Percentiles rank a stretch among this genome's conserved stretches.
Evolutionary conservation across 2,888 invertebrate species (phyloP).

Genomic region (Venusia cambrica): DNA sequence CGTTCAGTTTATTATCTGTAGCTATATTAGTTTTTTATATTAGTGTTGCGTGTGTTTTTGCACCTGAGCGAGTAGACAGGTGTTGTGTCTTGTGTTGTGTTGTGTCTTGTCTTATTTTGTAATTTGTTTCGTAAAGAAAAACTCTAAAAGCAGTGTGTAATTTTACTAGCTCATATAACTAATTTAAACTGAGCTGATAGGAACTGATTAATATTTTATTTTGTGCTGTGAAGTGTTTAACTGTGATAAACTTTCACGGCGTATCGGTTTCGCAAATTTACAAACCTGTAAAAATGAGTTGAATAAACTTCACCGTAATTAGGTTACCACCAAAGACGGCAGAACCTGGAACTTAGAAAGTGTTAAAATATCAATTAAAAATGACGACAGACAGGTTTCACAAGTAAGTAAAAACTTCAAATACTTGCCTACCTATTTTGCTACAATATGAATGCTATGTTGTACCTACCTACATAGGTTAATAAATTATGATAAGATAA

Average conservation of each 20-base stretch:
- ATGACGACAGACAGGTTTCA: constrained; percentile 84
- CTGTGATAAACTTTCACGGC: constrained; percentile 68
- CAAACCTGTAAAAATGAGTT: constrained; percentile 67
- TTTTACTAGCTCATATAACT: not conserved
- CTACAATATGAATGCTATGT: too few relatives aligned
- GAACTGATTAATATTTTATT: not conserved
- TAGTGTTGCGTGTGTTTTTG: constrained; percentile 17
- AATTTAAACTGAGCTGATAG: not conserved
- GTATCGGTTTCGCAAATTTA: constrained; percentile 57
- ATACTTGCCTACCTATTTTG: constrained; percentile 3
- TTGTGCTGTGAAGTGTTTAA: constrained; percentile 27
- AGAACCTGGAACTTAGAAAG: constrained; percentile 14
- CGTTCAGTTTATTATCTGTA: constrained; percentile 18
- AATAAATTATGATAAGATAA: constrained; percentile 49
- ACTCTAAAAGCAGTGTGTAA: not conserved
- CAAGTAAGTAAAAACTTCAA: constrained; percentile 68
- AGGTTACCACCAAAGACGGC: too few relatives aligned
- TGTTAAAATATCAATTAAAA: constrained; percentile 34
- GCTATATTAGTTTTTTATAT: constrained; percentile 1
- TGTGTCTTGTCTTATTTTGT: constrained; percentile 2
- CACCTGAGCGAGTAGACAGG: constrained; percentile 21
- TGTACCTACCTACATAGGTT: constrained; percentile 15
- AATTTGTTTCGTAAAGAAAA: not conserved
- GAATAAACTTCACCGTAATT: constrained; percentile 48
- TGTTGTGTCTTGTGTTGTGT: constrained; percentile 10